Evolutionary conservation across 2,113 vertebrate genomes (phyloP).

Genomic region (Gymnarchus niloticus): DNA sequence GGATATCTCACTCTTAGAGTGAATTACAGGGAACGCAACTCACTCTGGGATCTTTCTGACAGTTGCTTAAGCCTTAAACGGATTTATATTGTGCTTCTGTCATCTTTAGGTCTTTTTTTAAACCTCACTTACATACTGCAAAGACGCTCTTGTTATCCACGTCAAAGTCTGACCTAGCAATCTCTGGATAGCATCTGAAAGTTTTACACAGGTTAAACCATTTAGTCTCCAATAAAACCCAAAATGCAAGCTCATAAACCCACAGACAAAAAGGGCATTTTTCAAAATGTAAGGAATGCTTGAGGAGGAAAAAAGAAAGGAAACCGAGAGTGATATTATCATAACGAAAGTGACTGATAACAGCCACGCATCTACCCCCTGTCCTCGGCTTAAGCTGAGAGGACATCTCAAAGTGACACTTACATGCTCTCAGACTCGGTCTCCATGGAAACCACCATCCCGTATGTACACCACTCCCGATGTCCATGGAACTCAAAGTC

Average conservation of each 20-base stretch:
- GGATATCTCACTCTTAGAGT: background rate
- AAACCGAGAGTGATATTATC: background rate
- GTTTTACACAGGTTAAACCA: background rate
- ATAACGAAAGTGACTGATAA: background rate
- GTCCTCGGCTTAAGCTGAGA: background rate
- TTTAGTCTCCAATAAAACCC: background rate
- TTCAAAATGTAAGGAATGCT: background rate
- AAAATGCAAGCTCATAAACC: conserved; percentile 8
- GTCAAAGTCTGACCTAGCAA: background rate
- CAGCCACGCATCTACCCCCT: background rate
- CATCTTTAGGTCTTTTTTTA: background rate
- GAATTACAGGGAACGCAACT: background rate
- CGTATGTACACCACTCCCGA: background rate
- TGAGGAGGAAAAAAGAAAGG: background rate
- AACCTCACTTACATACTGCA: background rate
- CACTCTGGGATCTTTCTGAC: conserved; percentile 3
- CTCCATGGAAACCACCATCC: conserved; percentile 5
- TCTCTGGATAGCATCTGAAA: background rate
- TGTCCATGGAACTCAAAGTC: background rate
- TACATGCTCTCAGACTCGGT: background rate
- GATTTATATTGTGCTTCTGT: background rate
- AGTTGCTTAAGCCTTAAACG: conserved; percentile 5
- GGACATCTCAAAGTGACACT: conserved; percentile 10
- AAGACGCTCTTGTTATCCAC: background rate
- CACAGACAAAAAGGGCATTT: background rate